Percentiles rank a stretch among this genome's conserved stretches.
phyloP scores from a whole-genome alignment of 2,888 invertebrate species.

The Merodon equestris region DNA sequence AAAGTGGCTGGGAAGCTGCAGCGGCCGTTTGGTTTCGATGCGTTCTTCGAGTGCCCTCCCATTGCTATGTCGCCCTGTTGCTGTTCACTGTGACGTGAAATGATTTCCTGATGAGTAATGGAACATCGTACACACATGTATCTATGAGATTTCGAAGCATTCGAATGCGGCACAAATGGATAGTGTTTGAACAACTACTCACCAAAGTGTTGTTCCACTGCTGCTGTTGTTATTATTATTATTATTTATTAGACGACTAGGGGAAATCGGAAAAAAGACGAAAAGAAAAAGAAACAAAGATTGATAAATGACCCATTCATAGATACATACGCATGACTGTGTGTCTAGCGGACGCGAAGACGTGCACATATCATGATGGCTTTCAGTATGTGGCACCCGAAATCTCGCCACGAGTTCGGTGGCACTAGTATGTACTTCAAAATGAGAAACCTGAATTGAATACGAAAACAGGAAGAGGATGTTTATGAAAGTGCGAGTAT shows the following conservation, averaged over 20 bases:
- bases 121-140: constrained; percentile 55
- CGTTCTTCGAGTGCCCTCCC: too few relatives aligned
- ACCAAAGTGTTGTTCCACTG: constrained; percentile 42
- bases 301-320: constrained; percentile 50
- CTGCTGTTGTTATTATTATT: constrained; percentile 5
- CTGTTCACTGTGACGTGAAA: constrained; percentile 49
- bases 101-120: constrained; percentile 59
- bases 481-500: constrained; percentile 55
- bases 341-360: constrained; percentile 34
- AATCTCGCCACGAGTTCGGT: constrained; percentile 12
- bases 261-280: too few relatives aligned
- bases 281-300: constrained; percentile 34
- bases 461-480: constrained; percentile 61
- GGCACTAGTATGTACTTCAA: constrained; percentile 34
- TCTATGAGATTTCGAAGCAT: neutral
- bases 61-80: too few relatives aligned
- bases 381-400: constrained; percentile 35
- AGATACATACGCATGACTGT: too few relatives aligned
- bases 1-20: constrained; percentile 37
- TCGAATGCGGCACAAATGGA: neutral
- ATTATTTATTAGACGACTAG: neutral
- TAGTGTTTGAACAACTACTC: constrained; percentile 27
- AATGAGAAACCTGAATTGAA: constrained; percentile 60
- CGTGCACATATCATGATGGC: constrained; percentile 27
- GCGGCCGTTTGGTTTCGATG: constrained; percentile 16